A percentile compares a stretch with the other conserved stretches of the same genome.
Conservation (phyloP, 2,888 invertebrate genomes). For the Crematogaster levior region DNA sequence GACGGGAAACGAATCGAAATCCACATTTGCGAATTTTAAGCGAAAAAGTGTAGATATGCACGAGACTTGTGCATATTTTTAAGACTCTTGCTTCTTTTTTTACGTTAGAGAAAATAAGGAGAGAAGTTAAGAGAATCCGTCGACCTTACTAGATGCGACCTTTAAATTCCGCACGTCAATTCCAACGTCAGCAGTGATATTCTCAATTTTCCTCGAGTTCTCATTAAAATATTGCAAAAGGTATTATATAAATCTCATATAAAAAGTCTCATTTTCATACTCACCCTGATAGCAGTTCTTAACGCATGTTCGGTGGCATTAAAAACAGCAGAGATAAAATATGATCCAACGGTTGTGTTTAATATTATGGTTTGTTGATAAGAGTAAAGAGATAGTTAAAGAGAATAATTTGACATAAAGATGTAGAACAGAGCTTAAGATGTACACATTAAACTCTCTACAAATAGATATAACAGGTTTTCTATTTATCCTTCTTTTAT, state of each 20-base stretch:
- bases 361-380: background rate
- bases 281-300: background rate
- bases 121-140: constrained; percentile 20
- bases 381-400: background rate
- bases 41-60: background rate
- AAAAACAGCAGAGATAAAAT: background rate
- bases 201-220: constrained; percentile 32
- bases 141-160: constrained; percentile 29
- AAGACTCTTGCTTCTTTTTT: background rate
- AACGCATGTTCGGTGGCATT: background rate
- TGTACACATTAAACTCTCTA: background rate
- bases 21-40: background rate
- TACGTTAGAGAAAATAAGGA: background rate
- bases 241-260: constrained; percentile 20
- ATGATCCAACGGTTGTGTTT: constrained; percentile 3
- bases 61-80: background rate
- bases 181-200: constrained; percentile 11
- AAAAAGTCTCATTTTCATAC: constrained; percentile 13
- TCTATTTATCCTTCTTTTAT: background rate
- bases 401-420: background rate
- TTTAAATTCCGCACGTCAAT: constrained; percentile 41
- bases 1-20: constrained; percentile 19
- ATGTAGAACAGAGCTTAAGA: background rate
- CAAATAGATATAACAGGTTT: constrained; percentile 27
- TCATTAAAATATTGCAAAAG: constrained; percentile 19